phyloP scores from a whole-genome alignment of 2,113 vertebrate genomes.

The Etia nguti region DNA sequence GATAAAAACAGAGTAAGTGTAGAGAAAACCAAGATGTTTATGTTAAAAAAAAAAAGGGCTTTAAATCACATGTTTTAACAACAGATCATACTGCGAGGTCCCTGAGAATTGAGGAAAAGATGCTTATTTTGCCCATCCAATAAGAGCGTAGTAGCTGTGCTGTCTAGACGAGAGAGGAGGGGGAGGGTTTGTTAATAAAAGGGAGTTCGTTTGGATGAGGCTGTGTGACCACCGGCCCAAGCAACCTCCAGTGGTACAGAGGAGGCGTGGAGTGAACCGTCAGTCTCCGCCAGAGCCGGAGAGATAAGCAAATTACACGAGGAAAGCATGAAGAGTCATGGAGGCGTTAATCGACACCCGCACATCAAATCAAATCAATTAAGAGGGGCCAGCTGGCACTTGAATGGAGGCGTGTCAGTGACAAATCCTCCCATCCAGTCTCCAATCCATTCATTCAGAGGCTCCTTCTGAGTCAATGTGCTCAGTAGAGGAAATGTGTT shows the following conservation, averaged over 20 bases:
- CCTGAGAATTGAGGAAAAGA: constrained; percentile 6
- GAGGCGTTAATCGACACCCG: constrained; percentile 1
- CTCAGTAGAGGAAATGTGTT: not conserved
- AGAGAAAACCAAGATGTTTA: not conserved
- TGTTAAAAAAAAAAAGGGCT: not conserved
- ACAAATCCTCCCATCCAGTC: constrained; percentile 18
- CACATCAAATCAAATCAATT: constrained; percentile 50
- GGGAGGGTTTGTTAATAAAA: not conserved
- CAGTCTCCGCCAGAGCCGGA: not conserved
- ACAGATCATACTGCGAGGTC: not conserved
- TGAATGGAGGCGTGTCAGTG: constrained; percentile 7
- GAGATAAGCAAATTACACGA: constrained; percentile 23
- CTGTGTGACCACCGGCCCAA: not conserved
- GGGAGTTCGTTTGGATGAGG: not conserved
- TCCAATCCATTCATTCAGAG: not conserved
- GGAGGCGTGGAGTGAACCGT: not conserved
- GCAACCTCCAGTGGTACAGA: not conserved
- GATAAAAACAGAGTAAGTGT: not conserved
- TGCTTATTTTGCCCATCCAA: constrained; percentile 37
- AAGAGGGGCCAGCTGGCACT: constrained; percentile 40
- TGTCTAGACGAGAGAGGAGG: not conserved
- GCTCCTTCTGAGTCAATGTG: not conserved
- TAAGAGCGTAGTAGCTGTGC: constrained; percentile 8
- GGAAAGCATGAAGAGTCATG: not conserved
- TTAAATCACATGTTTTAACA: constrained; percentile 4